These are phyloP conservation scores for Scaptomyza hsui DNA, from an alignment of 1,140 invertebrate genomes.

Conservation along the genomic window DNA sequence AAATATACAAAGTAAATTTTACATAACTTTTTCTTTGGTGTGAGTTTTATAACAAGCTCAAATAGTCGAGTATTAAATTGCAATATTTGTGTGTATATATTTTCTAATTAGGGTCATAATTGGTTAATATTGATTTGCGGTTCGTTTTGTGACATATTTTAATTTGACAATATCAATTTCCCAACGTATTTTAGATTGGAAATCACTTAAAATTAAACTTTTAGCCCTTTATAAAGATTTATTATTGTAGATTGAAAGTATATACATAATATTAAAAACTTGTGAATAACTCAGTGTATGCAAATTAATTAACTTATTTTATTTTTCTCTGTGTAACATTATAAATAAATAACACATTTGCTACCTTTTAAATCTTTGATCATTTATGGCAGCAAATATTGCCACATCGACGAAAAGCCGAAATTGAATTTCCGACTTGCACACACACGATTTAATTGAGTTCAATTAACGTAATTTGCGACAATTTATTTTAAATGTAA, in stretches of 20 bases:
- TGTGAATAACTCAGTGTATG: no score
- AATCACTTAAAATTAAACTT: no score
- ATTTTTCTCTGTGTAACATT: background rate
- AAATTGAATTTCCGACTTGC: slow-evolving; percentile 38
- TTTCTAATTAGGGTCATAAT: slow-evolving; percentile 36
- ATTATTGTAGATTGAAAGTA: no score
- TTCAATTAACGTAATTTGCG: slow-evolving; percentile 73
- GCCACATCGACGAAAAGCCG: background rate
- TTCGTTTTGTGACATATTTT: background rate
- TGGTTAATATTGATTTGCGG: slow-evolving; percentile 25
- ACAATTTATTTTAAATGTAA: slow-evolving; percentile 77
- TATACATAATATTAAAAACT: no score
- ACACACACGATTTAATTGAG: slow-evolving; percentile 61
- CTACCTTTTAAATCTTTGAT: background rate
- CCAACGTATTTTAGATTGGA: no score
- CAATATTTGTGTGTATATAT: background rate
- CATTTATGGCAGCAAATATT: slow-evolving; percentile 2
- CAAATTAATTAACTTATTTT: no score
- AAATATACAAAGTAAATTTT: background rate
- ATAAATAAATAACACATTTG: background rate
- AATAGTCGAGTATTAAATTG: background rate
- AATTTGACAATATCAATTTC: no score
- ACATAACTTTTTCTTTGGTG: background rate
- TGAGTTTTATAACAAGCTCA: slow-evolving; percentile 2
- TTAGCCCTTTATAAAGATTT: no score